phyloP scores from a whole-genome alignment of 2,888 invertebrate genomes.

The Holacanthella duospinosa region DNA sequence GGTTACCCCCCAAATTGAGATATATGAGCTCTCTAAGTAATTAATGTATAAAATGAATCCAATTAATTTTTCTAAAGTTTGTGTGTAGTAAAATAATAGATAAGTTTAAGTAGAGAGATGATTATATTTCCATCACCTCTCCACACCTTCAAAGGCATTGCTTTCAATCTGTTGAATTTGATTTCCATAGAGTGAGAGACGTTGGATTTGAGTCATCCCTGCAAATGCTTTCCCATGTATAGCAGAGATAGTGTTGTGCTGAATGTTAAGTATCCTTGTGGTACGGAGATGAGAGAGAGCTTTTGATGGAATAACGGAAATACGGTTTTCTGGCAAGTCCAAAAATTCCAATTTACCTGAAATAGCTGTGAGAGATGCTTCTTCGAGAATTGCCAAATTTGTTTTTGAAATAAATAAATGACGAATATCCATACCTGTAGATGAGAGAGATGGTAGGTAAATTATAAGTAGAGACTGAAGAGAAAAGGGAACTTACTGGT shows the following conservation, averaged over 20 bases:
- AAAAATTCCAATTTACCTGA: constrained; percentile 66
- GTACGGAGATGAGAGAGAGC: constrained; percentile 71
- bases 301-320: constrained; percentile 66
- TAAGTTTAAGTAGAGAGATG: background rate
- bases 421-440: constrained; percentile 60
- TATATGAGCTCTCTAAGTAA: constrained; percentile 57
- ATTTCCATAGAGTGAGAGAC: constrained; percentile 77
- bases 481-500: constrained; percentile 45
- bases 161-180: constrained; percentile 65
- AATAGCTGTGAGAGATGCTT: constrained; percentile 74
- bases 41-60: background rate
- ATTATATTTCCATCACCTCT: constrained; percentile 53
- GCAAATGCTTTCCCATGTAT: constrained; percentile 73
- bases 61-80: background rate
- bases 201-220: constrained; percentile 74
- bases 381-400: constrained; percentile 76
- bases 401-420: constrained; percentile 78
- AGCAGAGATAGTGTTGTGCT: constrained; percentile 70
- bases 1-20: constrained; percentile 75
- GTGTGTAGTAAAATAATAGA: background rate
- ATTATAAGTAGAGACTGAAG: background rate
- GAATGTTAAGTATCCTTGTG: constrained; percentile 75
- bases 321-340: constrained; percentile 75
- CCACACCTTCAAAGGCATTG: constrained; percentile 74
- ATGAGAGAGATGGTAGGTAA: background rate